A percentile compares a stretch with the other conserved stretches of the same genome.
phyloP scores from a whole-genome alignment of 2,113 vertebrate species.

The Stegostoma tigrinum region DNA sequence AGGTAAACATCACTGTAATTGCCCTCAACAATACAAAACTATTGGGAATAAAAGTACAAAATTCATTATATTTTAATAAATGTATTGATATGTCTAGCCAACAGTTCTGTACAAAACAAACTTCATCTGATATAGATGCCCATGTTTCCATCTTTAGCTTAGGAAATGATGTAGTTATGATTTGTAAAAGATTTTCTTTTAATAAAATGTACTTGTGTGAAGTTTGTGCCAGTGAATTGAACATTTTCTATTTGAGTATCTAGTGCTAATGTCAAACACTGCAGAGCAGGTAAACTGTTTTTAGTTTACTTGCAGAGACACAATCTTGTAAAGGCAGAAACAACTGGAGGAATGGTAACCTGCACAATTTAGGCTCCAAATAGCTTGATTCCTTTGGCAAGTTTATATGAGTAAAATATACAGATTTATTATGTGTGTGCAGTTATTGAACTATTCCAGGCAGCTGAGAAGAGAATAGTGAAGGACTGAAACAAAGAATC shows the following conservation, averaged over 20 bases:
- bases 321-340: not conserved
- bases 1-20: not conserved
- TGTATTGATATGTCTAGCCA: not conserved
- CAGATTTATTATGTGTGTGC: not conserved
- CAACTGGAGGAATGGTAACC: not conserved
- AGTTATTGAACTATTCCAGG: not conserved
- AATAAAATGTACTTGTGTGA: not conserved
- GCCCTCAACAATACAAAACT: not conserved
- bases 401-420: not conserved
- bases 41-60: not conserved
- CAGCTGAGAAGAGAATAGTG: not conserved
- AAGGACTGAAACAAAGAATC: not conserved
- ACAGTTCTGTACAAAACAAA: conserved; percentile 15
- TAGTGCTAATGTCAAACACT: not conserved
- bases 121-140: not conserved
- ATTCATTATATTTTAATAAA: not conserved
- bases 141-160: not conserved
- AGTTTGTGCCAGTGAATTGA: not conserved
- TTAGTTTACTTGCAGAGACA: not conserved
- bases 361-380: not conserved
- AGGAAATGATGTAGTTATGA: not conserved
- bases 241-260: not conserved
- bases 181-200: not conserved
- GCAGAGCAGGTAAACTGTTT: not conserved
- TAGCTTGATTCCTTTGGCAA: conserved; percentile 18